These are phyloP conservation scores for Papilio helenus DNA, from an alignment of 1,140 invertebrate genomes.

Conservation along the genomic window DNA sequence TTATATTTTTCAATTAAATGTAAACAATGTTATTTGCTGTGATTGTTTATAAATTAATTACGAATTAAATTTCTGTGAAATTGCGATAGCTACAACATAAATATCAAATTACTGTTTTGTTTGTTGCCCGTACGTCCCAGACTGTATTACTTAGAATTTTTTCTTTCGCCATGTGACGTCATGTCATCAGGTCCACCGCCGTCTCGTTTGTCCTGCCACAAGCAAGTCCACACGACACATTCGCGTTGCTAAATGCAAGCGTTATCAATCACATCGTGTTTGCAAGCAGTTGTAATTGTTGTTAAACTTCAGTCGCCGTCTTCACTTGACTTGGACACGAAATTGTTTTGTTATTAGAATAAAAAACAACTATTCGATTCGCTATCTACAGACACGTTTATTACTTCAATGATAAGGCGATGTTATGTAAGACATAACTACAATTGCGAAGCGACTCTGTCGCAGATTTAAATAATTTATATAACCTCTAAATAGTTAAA, in stretches of 20 bases:
- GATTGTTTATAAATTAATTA: neutral
- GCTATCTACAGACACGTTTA: neutral
- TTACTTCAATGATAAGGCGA: slow-evolving; percentile 9
- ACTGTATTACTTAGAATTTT: too few species aligned
- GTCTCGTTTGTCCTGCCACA: neutral
- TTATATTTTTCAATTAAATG: neutral
- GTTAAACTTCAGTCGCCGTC: neutral
- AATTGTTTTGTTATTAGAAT: neutral
- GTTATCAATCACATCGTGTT: neutral
- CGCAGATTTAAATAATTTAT: neutral
- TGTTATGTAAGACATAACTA: slow-evolving; percentile 11
- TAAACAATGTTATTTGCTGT: slow-evolving; percentile 1
- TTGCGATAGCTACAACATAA: too few species aligned
- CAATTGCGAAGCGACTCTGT: neutral
- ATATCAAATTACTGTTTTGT: too few species aligned
- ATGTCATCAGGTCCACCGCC: neutral
- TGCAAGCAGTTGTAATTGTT: neutral
- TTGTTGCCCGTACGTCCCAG: too few species aligned
- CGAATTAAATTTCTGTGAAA: neutral
- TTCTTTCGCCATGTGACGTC: too few species aligned
- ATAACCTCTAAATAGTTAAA: neutral
- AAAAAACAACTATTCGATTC: slow-evolving; percentile 15
- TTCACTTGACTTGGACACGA: neutral
- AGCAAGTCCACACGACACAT: neutral
- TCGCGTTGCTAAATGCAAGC: neutral